These are phyloP conservation scores for Axis porcinus DNA, from an alignment of 2,113 vertebrate genomes.

Conservation along the genomic window DNA sequence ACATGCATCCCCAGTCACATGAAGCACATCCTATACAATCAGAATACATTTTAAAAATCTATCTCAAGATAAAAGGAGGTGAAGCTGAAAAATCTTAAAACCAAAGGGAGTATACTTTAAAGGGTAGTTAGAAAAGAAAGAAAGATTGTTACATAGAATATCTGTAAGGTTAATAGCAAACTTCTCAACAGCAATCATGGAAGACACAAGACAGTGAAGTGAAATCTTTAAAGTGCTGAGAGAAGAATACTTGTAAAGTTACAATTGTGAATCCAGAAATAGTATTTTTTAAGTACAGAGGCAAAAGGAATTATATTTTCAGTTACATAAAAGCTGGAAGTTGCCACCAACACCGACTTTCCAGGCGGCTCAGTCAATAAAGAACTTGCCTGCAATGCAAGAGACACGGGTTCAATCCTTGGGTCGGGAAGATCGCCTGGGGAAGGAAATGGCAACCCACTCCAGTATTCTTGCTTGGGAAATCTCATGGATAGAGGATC, in stretches of 20 bases:
- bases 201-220: not conserved
- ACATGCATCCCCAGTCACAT: not conserved
- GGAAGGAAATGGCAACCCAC: not conserved
- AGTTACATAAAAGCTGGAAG: not conserved
- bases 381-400: not conserved
- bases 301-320: slow-evolving; percentile 4
- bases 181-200: not conserved
- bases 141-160: not conserved
- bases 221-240: not conserved
- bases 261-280: not conserved
- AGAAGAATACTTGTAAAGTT: not conserved
- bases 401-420: not conserved
- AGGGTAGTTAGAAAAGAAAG: not conserved
- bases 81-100: not conserved
- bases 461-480: not conserved
- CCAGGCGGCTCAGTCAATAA: not conserved
- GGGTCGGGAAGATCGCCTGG: not conserved
- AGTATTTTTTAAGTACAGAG: not conserved
- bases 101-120: not conserved
- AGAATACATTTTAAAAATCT: not conserved
- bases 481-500: not conserved
- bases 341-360: not conserved
- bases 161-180: not conserved
- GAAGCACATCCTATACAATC: not conserved
- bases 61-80: not conserved